phyloP scores from a whole-genome alignment of 2,113 vertebrate genomes.

The Tragulus kanchil region DNA sequence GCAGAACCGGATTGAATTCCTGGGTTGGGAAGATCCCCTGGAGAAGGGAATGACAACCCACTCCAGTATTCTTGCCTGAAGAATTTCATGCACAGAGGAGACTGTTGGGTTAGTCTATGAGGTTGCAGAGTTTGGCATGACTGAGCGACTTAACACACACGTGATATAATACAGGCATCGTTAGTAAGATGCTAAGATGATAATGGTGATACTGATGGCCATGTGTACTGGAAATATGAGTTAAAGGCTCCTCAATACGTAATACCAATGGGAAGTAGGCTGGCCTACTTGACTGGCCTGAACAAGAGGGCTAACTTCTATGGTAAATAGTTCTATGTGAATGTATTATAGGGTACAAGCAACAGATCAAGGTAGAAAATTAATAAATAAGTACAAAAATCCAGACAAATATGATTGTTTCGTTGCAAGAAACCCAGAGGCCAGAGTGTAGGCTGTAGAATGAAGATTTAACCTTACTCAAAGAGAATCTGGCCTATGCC shows the following conservation, averaged over 20 bases:
- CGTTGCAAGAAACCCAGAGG: not conserved
- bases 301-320: constrained; percentile 20
- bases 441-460: not conserved
- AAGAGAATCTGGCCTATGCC: not conserved
- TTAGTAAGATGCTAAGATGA: constrained; percentile 9
- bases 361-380: constrained; percentile 26
- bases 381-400: constrained; percentile 43
- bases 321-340: not conserved
- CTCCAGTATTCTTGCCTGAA: too few relatives aligned
- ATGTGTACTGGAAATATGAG: constrained; percentile 29
- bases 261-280: constrained; percentile 28
- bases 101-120: too few relatives aligned
- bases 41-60: too few relatives aligned
- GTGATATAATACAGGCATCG: not conserved
- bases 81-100: too few relatives aligned
- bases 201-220: not conserved
- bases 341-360: not conserved
- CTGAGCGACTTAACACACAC: too few relatives aligned
- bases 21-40: too few relatives aligned
- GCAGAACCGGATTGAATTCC: too few relatives aligned
- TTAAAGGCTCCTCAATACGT: constrained; percentile 15
- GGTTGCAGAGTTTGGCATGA: too few relatives aligned
- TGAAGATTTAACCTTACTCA: constrained; percentile 30
- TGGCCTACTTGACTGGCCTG: not conserved
- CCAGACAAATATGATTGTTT: constrained; percentile 3